Base-by-base conservation (phyloP, 2,888 invertebrate species). In the Molanna angustata region DNA sequence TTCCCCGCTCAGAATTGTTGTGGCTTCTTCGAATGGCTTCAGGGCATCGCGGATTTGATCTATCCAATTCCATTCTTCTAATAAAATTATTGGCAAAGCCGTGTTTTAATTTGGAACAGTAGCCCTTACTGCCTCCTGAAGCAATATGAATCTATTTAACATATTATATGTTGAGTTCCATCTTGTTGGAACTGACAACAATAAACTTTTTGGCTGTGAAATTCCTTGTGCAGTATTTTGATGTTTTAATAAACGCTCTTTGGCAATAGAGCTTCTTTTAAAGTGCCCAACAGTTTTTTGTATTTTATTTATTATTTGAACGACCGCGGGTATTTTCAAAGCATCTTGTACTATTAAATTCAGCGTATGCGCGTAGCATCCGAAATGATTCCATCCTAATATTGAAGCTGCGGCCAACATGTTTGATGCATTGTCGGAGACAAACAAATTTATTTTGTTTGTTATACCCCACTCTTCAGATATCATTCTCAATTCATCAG, bases 291-390 rank as follows among this genome's bases (percentile, higher is more conserved):
- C 37, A 16, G 18, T 37, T 37, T 16, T 37, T 37, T 37, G 17
- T 17, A 37, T 13, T 37, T 37, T 37, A 7, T 7, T n/a, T 13
- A 37, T 3, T 3, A 6, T 16, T 16, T 37, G 14, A 13, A 9
- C 16, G 17, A 37, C 11, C 4, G 17, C 7, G 3, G 3, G 3
- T 16, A 37, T 16, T 3, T 7, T 3, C 14, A 37, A 13, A n/a
- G 37, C 37, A 37, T 37, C 18, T 37, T 37, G 37, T 3, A 37
- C 37, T n/a, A 37, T 16, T 16, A 37, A 16, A 17, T 37, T 37
- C 3, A 37, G 17, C 14, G 3, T 37, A 16, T 16, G 37, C 4
- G 37, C 37, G 18, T 37, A 37, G 13, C 37, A 37, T 9, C 37
- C 37, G 13, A 37, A 37, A 14, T 37, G 17, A 3, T 6, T 16